A percentile compares a stretch with the other conserved stretches of the same genome.
Evolutionary conservation across 2,888 invertebrate species (phyloP).

Genomic region (Clusia tigrina): DNA sequence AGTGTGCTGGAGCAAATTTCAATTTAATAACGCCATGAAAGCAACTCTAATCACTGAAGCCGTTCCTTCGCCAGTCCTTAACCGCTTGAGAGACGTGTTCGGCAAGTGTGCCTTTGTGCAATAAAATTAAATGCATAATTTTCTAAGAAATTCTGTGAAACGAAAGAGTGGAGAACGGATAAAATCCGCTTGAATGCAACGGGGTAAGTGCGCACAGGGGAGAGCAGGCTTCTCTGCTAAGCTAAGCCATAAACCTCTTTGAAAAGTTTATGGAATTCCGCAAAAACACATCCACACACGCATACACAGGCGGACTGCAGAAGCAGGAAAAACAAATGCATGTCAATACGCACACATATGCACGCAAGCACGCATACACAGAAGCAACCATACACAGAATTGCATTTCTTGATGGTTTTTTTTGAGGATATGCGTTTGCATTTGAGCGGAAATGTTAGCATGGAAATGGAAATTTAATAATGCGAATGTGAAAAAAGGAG

Average conservation of each 20-base stretch:
- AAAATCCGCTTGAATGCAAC: conserved; percentile 13
- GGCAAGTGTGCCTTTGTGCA: not conserved
- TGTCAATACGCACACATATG: not conserved
- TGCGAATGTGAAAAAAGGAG: not conserved
- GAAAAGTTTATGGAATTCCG: no score
- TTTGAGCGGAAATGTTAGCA: conserved; percentile 6
- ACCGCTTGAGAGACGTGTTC: not conserved
- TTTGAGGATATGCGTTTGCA: not conserved
- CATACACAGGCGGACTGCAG: no score
- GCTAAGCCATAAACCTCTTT: not conserved
- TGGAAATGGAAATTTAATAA: conserved; percentile 14
- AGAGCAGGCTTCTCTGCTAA: not conserved
- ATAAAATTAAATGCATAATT: conserved; percentile 9
- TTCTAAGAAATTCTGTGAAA: not conserved
- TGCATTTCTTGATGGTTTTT: not conserved
- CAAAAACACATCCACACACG: conserved; percentile 3
- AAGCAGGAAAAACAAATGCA: no score
- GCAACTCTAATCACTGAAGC: no score
- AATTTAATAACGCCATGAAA: no score
- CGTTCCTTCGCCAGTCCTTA: not conserved
- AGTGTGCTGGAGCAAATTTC: no score
- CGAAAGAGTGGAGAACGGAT: conserved; percentile 2
- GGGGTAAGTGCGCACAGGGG: not conserved
- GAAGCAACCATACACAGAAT: not conserved
- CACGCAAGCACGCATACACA: not conserved